Evolutionary conservation across 2,797 vertebrate species (phyloP).

Genomic region (Forpus xanthops): DNA sequence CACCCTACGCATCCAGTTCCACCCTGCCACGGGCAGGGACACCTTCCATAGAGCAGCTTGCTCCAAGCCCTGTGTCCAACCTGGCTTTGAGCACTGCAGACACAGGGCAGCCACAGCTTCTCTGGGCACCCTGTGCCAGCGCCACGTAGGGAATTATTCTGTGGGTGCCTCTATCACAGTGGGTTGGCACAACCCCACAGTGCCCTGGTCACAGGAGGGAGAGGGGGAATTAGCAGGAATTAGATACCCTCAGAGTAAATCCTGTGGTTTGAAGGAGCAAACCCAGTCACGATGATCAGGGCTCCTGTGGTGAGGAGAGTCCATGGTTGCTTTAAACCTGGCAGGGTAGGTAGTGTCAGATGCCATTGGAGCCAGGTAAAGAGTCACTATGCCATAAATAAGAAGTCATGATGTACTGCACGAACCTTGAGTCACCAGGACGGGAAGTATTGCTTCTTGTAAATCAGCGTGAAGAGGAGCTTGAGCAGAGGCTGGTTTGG

Average conservation of each 20-base stretch:
- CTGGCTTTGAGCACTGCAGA: too few species aligned
- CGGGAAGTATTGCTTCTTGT: not conserved
- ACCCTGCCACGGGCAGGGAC: not conserved
- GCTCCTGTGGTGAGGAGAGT: not conserved
- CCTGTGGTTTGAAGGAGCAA: not conserved
- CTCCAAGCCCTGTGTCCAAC: too few species aligned
- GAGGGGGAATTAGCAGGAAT: not conserved
- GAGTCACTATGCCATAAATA: not conserved
- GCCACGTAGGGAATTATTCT: not conserved
- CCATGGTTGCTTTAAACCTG: not conserved
- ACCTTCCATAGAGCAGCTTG: not conserved
- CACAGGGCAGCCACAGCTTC: too few species aligned
- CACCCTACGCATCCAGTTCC: not conserved
- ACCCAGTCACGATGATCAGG: not conserved
- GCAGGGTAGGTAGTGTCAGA: fast-evolving
- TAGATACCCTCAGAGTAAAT: not conserved
- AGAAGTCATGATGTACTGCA: not conserved
- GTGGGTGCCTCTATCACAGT: fast-evolving
- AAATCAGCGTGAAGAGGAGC: not conserved
- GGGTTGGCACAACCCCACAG: fast-evolving
- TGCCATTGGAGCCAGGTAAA: not conserved
- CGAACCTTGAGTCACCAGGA: not conserved
- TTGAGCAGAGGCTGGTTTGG: not conserved
- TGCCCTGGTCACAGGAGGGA: not conserved
- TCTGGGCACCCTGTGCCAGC: not conserved